Base-by-base conservation (phyloP, 2,113 vertebrate genomes). In the Neogobius melanostomus region DNA sequence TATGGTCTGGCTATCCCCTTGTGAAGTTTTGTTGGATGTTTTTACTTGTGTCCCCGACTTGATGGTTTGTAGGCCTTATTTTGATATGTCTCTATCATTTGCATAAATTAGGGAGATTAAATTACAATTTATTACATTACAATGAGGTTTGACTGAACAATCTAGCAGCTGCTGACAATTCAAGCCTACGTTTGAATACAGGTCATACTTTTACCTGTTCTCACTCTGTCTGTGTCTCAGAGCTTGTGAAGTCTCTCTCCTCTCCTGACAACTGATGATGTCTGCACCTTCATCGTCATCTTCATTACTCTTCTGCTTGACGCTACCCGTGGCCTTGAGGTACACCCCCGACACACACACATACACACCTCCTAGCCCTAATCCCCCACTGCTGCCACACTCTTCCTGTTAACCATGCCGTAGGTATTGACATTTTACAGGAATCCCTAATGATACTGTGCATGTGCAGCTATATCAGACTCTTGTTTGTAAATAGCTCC, bases 321-420 rank as follows among this genome's bases (percentile, higher is more conserved):
- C 64, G 73, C 74, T 56, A 74, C 64, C 52, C 59, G 57, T 79
- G 83, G 88, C 91, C 91, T 92, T 92, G 91, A 47, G 61, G 53
- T 44, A 4, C 10, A 47, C 75, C 72, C 75, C 70, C 48, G 69
- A 12, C 48, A n/a, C 49, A 51, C 50, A 52, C 50, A 52, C 52
- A 53, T 15, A 10, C 52, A 8, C 52, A 17, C 52, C 52, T 53
- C 52, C 16, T 52, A 10, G 16, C 6, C 15, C 52, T 17, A 36
- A 8, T 47, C 54, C 54, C 54, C 21, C 21, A 57, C 54, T 85
- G 81, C 45, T 76, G 80, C 76, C 73, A 86, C 84, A 84, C 88
- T 86, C 73, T 94, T 94, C 91, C 93, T 93, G 92, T 93, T 90
- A 92, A 91, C 85, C 91, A 85, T 90, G 70, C 66, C 80, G 80